These are phyloP conservation scores for Spinus pinus DNA, from an alignment of 2,797 vertebrate species.

Conservation along the genomic window DNA sequence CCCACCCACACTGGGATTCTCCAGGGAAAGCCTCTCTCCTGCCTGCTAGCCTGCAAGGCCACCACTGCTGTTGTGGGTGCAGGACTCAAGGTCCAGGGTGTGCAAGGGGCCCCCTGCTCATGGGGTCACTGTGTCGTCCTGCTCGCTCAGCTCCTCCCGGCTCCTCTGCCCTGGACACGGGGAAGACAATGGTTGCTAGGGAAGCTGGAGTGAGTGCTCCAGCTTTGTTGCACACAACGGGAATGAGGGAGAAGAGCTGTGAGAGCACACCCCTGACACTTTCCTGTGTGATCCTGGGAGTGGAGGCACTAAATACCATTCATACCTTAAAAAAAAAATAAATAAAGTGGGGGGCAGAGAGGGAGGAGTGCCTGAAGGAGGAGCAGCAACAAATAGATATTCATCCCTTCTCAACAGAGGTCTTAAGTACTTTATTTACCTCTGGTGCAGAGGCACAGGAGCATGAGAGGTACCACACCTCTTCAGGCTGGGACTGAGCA, in stretches of 20 bases:
- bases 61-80: too few relatives aligned
- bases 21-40: background rate
- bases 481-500: background rate
- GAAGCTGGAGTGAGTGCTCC: background rate
- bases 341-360: background rate
- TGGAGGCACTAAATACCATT: background rate
- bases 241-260: background rate
- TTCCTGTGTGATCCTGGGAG: background rate
- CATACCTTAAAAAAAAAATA: background rate
- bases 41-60: background rate
- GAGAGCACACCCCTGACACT: rapidly evolving
- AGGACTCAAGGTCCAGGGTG: rapidly evolving
- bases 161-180: rapidly evolving
- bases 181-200: background rate
- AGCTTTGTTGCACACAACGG: background rate
- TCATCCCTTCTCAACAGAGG: background rate
- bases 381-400: background rate
- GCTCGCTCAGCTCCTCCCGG: background rate
- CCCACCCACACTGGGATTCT: background rate
- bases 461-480: background rate
- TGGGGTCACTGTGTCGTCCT: rapidly evolving
- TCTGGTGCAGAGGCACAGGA: background rate
- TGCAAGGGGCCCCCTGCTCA: background rate
- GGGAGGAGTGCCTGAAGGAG: background rate
- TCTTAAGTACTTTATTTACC: conserved; percentile 53